Evolutionary conservation across 1,140 invertebrate genomes (phyloP).

Genomic region (Bombus affinis): DNA sequence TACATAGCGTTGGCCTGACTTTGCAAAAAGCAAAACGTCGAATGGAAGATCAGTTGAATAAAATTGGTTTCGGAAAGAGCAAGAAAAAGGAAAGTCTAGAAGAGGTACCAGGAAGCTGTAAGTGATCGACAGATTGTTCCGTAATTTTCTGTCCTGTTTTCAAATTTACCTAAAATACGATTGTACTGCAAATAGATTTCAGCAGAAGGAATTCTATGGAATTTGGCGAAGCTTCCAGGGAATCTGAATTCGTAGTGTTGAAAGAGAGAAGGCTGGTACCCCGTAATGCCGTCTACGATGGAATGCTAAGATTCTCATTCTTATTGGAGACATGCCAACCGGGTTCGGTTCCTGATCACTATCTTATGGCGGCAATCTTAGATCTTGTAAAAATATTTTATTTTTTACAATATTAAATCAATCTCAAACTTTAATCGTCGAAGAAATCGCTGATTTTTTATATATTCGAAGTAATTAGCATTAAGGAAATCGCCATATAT

Average conservation of each 20-base stretch:
- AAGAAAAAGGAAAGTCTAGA: constrained; percentile 94
- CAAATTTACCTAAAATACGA: background rate
- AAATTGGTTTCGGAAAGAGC: constrained; percentile 88
- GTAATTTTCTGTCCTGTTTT: background rate
- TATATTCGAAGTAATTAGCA: background rate
- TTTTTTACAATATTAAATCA: background rate
- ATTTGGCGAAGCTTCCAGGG: constrained; percentile 88
- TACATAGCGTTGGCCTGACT: constrained; percentile 84
- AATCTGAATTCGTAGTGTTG: constrained; percentile 93
- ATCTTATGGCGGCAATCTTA: constrained; percentile 96
- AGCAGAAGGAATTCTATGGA: constrained; percentile 93
- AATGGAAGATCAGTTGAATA: constrained; percentile 93
- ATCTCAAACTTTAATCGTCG: background rate
- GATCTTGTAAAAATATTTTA: constrained; percentile 89
- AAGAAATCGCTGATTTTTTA: background rate
- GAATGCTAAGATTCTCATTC: constrained; percentile 93
- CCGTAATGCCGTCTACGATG: constrained; percentile 88
- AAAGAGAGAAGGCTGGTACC: constrained; percentile 92
- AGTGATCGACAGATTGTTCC: constrained; percentile 72
- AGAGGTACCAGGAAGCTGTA: constrained; percentile 90
- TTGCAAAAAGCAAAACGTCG: constrained; percentile 91
- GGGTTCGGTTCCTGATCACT: constrained; percentile 96
- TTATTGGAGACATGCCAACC: constrained; percentile 97
- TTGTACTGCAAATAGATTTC: constrained; percentile 84
- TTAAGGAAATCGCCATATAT: background rate